These are phyloP conservation scores for Drosophila cardini DNA, from an alignment of 1,140 invertebrate genomes.

Conservation along the genomic window DNA sequence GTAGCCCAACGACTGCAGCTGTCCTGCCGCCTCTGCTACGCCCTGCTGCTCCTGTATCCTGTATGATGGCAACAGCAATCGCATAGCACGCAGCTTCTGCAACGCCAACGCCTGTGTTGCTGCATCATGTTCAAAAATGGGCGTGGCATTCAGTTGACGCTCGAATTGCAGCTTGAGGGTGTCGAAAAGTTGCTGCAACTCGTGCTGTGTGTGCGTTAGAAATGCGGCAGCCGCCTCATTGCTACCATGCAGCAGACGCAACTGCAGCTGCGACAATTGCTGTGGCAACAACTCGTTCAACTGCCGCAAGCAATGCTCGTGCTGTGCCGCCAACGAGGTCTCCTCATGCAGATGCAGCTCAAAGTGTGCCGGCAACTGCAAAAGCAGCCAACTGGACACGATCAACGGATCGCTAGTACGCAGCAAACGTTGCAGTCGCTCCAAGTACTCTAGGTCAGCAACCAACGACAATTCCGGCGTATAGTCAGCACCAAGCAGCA, in stretches of 20 bases:
- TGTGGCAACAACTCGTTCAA: conserved; percentile 63
- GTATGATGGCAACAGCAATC: conserved; percentile 47
- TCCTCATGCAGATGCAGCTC: conserved; percentile 66
- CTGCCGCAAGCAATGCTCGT: conserved; percentile 59
- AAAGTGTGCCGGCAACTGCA: conserved; percentile 69
- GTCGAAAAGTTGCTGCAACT: conserved; percentile 49
- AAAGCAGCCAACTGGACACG: conserved; percentile 67
- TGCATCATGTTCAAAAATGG: conserved; percentile 59
- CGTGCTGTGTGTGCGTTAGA: conserved; percentile 6
- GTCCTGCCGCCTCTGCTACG: not conserved
- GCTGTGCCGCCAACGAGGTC: conserved; percentile 38
- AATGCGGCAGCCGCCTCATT: conserved; percentile 17
- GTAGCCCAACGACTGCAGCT: conserved; percentile 32
- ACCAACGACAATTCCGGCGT: conserved; percentile 54
- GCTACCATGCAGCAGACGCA: conserved; percentile 50
- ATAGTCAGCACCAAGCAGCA: conserved; percentile 40
- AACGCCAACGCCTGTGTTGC: conserved; percentile 42
- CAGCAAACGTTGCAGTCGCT: conserved; percentile 42
- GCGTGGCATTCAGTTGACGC: conserved; percentile 51
- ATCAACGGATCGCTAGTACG: conserved; percentile 14
- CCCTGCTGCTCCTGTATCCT: not conserved
- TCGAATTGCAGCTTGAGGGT: conserved; percentile 69
- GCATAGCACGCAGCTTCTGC: conserved; percentile 70
- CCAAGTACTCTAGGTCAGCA: conserved; percentile 63
- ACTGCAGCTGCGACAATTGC: conserved; percentile 45